A percentile compares a stretch with the other conserved stretches of the same genome.
phyloP scores from a whole-genome alignment of 2,797 vertebrate species.

The Sandelia bainsii region DNA sequence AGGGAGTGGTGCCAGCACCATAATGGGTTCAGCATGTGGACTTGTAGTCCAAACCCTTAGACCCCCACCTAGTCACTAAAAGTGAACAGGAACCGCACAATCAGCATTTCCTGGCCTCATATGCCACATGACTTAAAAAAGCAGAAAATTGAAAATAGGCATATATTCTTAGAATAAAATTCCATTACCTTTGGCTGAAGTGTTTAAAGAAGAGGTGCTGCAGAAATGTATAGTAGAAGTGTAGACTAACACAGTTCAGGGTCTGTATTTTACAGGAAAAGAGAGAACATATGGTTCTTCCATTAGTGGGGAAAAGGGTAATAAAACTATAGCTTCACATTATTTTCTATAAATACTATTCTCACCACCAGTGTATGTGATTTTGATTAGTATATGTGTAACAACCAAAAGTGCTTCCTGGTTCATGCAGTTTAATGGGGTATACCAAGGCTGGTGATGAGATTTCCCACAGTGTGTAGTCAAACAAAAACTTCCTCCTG shows the following conservation, averaged over 20 bases:
- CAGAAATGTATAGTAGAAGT: background rate
- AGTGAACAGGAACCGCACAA: constrained; percentile 75
- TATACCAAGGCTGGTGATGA: constrained; percentile 38
- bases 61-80: constrained; percentile 62
- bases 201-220: background rate
- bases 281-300: constrained; percentile 12
- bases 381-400: constrained; percentile 11
- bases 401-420: constrained; percentile 3
- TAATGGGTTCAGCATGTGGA: constrained; percentile 86
- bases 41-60: constrained; percentile 69
- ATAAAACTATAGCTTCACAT: background rate
- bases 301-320: background rate
- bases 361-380: background rate
- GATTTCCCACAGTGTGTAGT: constrained; percentile 48
- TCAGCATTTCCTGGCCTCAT: constrained; percentile 80
- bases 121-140: constrained; percentile 55
- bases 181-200: constrained; percentile 1
- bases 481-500: constrained; percentile 47
- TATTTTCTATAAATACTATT: background rate
- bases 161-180: constrained; percentile 20
- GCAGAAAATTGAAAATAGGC: constrained; percentile 39
- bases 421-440: constrained; percentile 36
- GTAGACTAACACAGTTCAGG: background rate
- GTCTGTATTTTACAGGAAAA: background rate
- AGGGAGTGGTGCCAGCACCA: constrained; percentile 76